Evolutionary conservation across 2,888 invertebrate species (phyloP), one percentile per base, ranked within the genome.

Genomic region (Idaea aversata): DNA sequence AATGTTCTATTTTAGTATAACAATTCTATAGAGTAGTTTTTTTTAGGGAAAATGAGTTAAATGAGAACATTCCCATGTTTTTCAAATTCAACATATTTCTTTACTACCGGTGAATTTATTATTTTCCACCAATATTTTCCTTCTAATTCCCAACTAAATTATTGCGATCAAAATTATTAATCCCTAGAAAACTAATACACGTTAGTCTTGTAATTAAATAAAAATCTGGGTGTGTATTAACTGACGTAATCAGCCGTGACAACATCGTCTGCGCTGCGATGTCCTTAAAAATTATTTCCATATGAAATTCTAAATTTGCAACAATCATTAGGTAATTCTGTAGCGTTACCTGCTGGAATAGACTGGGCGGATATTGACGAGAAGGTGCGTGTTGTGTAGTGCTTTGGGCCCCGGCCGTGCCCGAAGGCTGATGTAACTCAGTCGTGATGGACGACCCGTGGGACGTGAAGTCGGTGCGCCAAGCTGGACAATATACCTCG

Each of bases 401-500:
- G 47, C 57, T 59, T 34, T 38, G 47, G 63, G 58, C 35, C 61
- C 38, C 35, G 63, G 58, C 35, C 61, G 63, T 62, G 58, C 57
- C 64, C 57, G 63, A 13, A 38, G 62, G 70, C 67, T 65, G 71
- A 73, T 79, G 75, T 76, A 70, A 76, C 71, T 69, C 34, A 61
- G 61, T 61, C 77, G 82, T 74, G 63, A 93, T 93, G 93, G 86
- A 93, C 75, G 92, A 92, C 73, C 91, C 91, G 77, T 93, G 91
- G 91, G 88, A 91, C 69, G 93, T 92, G 15, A 93, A 93, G 75
- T 88, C 87, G 47, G 90, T 91, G 77, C 85, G 87, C 67, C 84
- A 85, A 67, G 78, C 86, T 4, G 84, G 85, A 64, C 88, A 90
- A 67, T 96, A 95, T 79, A 87, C 94, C 65, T 97, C 97, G 61